Evolutionary conservation across 2,888 invertebrate genomes (phyloP).

Genomic region (Stenchaetothrips biformis): DNA sequence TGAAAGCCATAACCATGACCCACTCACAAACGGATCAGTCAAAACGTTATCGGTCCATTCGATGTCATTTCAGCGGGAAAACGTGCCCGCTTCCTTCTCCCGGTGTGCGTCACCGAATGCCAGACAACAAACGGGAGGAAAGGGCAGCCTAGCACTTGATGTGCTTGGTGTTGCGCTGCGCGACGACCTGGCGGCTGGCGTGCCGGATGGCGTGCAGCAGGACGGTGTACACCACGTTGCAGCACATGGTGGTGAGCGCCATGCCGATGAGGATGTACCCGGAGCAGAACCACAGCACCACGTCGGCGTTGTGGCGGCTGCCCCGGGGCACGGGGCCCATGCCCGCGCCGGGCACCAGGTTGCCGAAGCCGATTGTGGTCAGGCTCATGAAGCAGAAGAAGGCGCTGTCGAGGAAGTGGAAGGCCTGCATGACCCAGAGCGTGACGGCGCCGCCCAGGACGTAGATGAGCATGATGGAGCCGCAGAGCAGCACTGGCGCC

Average conservation of each 20-base stretch:
- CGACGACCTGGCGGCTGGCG: slow-evolving; percentile 1
- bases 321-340: slow-evolving; percentile 35
- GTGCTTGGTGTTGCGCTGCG: slow-evolving; percentile 1
- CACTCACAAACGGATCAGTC: too few relatives aligned
- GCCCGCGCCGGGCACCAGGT: slow-evolving; percentile 46
- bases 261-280: slow-evolving; percentile 80
- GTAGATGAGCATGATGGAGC: slow-evolving; percentile 86
- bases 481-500: slow-evolving; percentile 83
- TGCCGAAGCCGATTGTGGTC: slow-evolving; percentile 81
- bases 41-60: too few relatives aligned
- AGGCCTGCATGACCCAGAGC: slow-evolving; percentile 77
- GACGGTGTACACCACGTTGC: slow-evolving; percentile 83
- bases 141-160: not conserved
- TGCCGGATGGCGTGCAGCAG: slow-evolving; percentile 58
- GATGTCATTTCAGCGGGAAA: too few relatives aligned
- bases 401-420: slow-evolving; percentile 83
- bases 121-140: too few relatives aligned
- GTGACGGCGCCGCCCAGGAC: slow-evolving; percentile 84
- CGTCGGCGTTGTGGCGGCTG: slow-evolving; percentile 34
- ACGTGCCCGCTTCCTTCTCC: too few relatives aligned
- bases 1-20: too few relatives aligned
- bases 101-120: too few relatives aligned
- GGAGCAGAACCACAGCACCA: slow-evolving; percentile 83
- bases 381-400: slow-evolving; percentile 96
- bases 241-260: slow-evolving; percentile 85